These are phyloP conservation scores for Brachyistius frenatus DNA, from an alignment of 2,113 vertebrate species.

Conservation along the genomic window DNA sequence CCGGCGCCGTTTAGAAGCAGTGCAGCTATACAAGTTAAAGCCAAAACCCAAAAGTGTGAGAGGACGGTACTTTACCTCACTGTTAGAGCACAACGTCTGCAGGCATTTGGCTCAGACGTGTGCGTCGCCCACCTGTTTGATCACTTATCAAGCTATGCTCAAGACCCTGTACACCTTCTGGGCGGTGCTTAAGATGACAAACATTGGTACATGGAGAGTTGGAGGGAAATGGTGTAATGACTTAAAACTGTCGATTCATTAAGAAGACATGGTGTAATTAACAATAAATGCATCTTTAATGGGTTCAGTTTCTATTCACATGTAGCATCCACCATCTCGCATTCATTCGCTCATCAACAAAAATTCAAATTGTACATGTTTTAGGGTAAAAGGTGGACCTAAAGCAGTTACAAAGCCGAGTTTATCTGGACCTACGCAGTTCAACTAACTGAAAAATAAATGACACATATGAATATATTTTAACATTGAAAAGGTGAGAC, in stretches of 20 bases:
- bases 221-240: neutral
- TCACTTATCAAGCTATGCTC: slow-evolving; percentile 36
- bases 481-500: slow-evolving; percentile 18
- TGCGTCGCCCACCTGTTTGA: slow-evolving; percentile 23
- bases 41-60: neutral
- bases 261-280: slow-evolving; percentile 17
- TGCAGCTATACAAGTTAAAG: neutral
- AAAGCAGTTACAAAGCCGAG: slow-evolving; percentile 27
- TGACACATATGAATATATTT: slow-evolving; percentile 36
- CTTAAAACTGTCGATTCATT: no score
- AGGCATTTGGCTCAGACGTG: slow-evolving; percentile 35
- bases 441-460: slow-evolving; percentile 15
- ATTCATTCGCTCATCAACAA: slow-evolving; percentile 47
- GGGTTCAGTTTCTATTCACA: slow-evolving; percentile 51
- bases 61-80: slow-evolving; percentile 49
- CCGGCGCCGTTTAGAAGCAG: neutral
- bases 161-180: slow-evolving; percentile 28
- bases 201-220: neutral
- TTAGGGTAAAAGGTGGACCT: slow-evolving; percentile 26
- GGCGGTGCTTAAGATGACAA: slow-evolving; percentile 59
- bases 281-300: slow-evolving; percentile 70
- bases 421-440: slow-evolving; percentile 22
- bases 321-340: slow-evolving; percentile 41
- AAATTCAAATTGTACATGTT: slow-evolving; percentile 34
- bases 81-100: slow-evolving; percentile 25